These are phyloP conservation scores for Melanaphis sacchari DNA, from an alignment of 1,140 invertebrate species.

Conservation along the genomic window DNA sequence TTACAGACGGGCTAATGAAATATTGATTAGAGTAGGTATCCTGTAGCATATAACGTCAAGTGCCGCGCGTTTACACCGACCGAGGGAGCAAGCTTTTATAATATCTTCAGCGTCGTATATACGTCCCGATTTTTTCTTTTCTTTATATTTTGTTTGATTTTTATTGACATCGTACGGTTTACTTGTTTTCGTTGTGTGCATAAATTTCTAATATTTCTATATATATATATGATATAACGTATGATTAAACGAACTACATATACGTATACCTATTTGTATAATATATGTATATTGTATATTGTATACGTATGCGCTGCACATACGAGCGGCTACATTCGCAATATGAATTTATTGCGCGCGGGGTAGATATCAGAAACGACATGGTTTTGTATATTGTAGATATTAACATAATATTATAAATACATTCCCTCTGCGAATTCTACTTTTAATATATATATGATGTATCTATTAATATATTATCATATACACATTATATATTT, in stretches of 20 bases:
- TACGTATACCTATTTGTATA: no score
- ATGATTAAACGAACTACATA: background rate
- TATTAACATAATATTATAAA: background rate
- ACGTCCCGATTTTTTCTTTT: background rate
- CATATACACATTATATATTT: no score
- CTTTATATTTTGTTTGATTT: background rate
- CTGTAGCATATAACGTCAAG: slow-evolving; percentile 44
- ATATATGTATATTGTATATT: no score
- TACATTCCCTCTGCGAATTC: background rate
- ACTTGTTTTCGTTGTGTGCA: background rate
- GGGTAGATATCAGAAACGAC: background rate
- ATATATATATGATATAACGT: no score
- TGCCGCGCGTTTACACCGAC: background rate
- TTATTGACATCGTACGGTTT: slow-evolving; percentile 29
- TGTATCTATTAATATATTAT: background rate
- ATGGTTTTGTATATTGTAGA: background rate
- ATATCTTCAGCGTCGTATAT: background rate
- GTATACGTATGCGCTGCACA: background rate
- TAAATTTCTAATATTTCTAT: background rate
- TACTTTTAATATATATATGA: background rate
- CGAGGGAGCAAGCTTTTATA: slow-evolving; percentile 4
- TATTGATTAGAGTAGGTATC: slow-evolving; percentile 38
- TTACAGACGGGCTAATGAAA: slow-evolving; percentile 27
- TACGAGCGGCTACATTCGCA: background rate
- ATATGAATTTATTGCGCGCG: slow-evolving; percentile 6